These are phyloP conservation scores for Danaus melanippus DNA, from an alignment of 1,140 invertebrate species.

Conservation along the genomic window DNA sequence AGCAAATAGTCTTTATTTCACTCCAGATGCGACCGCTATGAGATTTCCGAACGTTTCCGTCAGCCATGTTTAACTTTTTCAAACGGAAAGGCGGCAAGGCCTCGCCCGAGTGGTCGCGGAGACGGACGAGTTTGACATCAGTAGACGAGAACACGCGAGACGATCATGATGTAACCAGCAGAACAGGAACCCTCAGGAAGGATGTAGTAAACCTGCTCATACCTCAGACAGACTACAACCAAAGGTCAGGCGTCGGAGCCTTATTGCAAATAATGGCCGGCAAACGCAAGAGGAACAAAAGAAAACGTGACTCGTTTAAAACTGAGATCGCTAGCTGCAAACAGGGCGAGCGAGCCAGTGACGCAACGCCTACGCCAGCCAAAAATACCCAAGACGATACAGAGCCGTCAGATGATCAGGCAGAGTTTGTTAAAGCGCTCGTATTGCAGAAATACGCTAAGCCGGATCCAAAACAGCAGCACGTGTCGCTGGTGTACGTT, in stretches of 20 bases:
- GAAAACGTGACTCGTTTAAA: constrained; percentile 24
- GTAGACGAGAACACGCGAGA: constrained; percentile 42
- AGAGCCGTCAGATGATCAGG: constrained; percentile 33
- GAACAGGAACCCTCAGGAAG: constrained; percentile 33
- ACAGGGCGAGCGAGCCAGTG: constrained; percentile 16
- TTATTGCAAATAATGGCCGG: constrained; percentile 56
- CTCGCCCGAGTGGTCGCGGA: constrained; percentile 38
- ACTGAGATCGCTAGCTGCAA: background rate
- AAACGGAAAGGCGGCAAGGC: constrained; percentile 56
- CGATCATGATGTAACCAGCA: constrained; percentile 40
- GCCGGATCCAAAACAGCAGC: constrained; percentile 40
- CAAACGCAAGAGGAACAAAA: constrained; percentile 41
- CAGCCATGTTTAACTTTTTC: constrained; percentile 60
- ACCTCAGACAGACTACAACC: constrained; percentile 50
- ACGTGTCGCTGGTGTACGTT: constrained; percentile 60
- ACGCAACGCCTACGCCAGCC: constrained; percentile 34
- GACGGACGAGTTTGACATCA: constrained; percentile 27
- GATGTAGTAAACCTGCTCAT: constrained; percentile 62
- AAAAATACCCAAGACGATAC: constrained; percentile 43
- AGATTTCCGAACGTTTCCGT: constrained; percentile 23
- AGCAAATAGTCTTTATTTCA: too few relatives aligned
- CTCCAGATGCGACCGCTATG: background rate
- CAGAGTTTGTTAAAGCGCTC: constrained; percentile 53
- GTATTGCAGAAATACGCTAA: constrained; percentile 60
- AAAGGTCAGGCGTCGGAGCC: constrained; percentile 46